phyloP scores from a whole-genome alignment of 2,888 invertebrate genomes.

The Troides aeacus region DNA sequence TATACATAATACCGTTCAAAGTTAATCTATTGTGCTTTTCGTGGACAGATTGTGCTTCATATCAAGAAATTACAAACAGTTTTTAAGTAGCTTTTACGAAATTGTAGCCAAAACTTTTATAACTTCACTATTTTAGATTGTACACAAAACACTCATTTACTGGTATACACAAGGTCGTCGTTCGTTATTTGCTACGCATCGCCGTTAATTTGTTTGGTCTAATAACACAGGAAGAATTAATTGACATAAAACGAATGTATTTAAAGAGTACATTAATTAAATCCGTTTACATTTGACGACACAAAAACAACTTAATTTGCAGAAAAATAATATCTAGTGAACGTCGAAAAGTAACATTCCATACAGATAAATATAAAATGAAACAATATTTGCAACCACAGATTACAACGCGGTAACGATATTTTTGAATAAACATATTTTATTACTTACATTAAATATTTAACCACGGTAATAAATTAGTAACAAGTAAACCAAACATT shows the following conservation, averaged over 20 bases:
- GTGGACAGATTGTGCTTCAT: conserved; percentile 36
- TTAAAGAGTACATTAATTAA: conserved; percentile 30
- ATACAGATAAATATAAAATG: conserved; percentile 27
- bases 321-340: conserved; percentile 48
- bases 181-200: conserved; percentile 39
- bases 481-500: background rate
- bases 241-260: conserved; percentile 19
- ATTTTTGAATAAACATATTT: background rate
- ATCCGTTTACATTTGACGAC: conserved; percentile 40
- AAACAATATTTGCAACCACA: conserved; percentile 3
- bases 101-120: conserved; percentile 33
- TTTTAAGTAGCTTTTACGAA: background rate
- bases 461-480: too few relatives aligned
- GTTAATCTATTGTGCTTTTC: conserved; percentile 45
- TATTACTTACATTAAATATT: too few relatives aligned
- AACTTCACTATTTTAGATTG: conserved; percentile 48
- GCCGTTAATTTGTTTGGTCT: conserved; percentile 36
- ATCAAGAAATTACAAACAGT: conserved; percentile 25
- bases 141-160: conserved; percentile 60
- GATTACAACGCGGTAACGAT: background rate
- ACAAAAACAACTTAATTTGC: conserved; percentile 67
- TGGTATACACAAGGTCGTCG: conserved; percentile 62
- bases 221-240: conserved; percentile 34
- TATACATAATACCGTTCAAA: conserved; percentile 67
- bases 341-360: conserved; percentile 36